Percentiles rank a stretch among this genome's conserved stretches.
Evolutionary conservation across 2,888 invertebrate genomes (phyloP).

Genomic region (Globia sparganii): DNA sequence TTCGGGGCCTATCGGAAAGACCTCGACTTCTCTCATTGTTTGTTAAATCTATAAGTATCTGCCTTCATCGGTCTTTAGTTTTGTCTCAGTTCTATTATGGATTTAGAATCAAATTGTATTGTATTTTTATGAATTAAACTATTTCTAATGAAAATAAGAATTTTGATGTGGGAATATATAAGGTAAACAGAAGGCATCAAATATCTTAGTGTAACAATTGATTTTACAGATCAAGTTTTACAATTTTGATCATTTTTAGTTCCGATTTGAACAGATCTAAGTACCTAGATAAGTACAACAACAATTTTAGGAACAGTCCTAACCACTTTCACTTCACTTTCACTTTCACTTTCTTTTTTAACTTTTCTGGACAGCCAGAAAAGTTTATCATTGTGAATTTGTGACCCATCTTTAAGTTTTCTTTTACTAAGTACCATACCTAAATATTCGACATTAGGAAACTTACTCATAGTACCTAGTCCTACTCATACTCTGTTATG

Average conservation of each 20-base stretch:
- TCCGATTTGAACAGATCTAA: not conserved
- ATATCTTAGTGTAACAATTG: not conserved
- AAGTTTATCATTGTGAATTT: not conserved
- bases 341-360: no score
- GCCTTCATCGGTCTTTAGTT: not conserved
- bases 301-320: no score
- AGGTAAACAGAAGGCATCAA: not conserved
- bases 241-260: no score
- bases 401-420: not conserved
- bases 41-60: not conserved
- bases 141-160: not conserved
- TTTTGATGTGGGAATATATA: not conserved
- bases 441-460: not conserved
- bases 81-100: not conserved
- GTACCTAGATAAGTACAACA: no score
- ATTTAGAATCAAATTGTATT: no score
- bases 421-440: not conserved
- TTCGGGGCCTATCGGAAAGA: not conserved
- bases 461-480: no score
- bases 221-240: not conserved
- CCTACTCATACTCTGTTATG: not conserved
- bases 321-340: no score
- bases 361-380: not conserved
- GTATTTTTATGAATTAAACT: not conserved
- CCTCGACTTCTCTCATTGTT: not conserved